Evolutionary conservation across 92 coral and sea anemone genomes (phyloP).

Genomic region (Pocillopora grandis): DNA sequence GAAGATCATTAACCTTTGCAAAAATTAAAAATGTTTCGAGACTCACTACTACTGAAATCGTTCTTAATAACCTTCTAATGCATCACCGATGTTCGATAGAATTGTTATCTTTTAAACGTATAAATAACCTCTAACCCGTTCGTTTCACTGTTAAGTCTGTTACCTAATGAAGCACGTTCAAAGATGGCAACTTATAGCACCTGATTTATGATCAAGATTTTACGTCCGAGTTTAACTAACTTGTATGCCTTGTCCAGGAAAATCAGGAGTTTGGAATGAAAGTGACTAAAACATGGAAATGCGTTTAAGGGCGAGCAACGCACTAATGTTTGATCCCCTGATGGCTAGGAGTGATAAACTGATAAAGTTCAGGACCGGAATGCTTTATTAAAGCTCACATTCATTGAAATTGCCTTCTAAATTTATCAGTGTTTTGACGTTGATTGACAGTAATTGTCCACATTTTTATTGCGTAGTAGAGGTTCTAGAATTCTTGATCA

Average conservation of each 20-base stretch:
- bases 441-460: background rate
- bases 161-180: background rate
- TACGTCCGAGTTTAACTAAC: background rate
- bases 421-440: background rate
- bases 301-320: no score
- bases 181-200: background rate
- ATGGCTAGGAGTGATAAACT: slow-evolving; percentile 22
- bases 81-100: slow-evolving; percentile 2
- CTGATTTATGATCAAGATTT: background rate
- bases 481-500: no score
- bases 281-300: slow-evolving; percentile 14
- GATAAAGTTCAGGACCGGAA: background rate
- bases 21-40: no score
- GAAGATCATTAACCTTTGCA: no score
- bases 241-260: background rate
- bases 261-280: background rate
- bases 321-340: background rate
- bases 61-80: background rate
- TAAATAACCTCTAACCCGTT: background rate
- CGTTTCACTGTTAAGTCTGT: background rate
- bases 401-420: background rate
- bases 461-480: background rate
- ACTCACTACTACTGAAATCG: background rate
- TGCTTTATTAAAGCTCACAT: slow-evolving; percentile 1
- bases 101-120: background rate